A percentile compares a stretch with the other conserved stretches of the same genome.
phyloP scores from a whole-genome alignment of 2,888 invertebrate genomes.

The Drosophila neotestacea region DNA sequence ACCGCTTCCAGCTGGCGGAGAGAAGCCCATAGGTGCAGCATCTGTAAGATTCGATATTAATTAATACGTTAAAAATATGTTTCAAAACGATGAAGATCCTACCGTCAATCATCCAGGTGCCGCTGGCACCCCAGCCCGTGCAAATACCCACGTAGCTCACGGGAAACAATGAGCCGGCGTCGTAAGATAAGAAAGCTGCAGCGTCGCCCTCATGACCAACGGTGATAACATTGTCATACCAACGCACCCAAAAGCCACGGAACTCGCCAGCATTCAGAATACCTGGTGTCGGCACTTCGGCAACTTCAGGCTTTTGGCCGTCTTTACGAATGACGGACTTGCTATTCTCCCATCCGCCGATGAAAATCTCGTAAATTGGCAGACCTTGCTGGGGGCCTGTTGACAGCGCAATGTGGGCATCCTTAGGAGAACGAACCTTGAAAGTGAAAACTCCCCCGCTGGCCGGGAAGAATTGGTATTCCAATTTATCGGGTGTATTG shows the following conservation, averaged over 20 bases:
- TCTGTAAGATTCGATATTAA: conserved; percentile 63
- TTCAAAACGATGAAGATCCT: conserved; percentile 51
- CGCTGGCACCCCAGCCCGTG: conserved; percentile 94
- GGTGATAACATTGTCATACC: conserved; percentile 89
- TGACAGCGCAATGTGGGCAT: conserved; percentile 94
- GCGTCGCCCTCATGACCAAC: conserved; percentile 91
- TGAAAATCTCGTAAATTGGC: conserved; percentile 94
- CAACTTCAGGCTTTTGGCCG: conserved; percentile 90
- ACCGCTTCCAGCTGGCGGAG: conserved; percentile 78
- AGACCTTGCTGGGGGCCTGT: conserved; percentile 89
- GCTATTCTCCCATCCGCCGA: conserved; percentile 95
- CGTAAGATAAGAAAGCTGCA: conserved; percentile 90
- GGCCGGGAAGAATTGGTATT: conserved; percentile 92
- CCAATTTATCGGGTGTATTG: conserved; percentile 91
- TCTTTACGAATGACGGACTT: conserved; percentile 94
- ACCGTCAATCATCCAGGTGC: conserved; percentile 94
- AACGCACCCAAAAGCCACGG: conserved; percentile 94
- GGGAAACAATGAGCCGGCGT: conserved; percentile 90
- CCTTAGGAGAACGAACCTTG: conserved; percentile 91
- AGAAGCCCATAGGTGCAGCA: conserved; percentile 71
- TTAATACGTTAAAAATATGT: not conserved
- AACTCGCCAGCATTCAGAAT: conserved; percentile 91
- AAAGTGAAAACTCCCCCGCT: conserved; percentile 90
- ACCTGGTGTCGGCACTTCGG: conserved; percentile 89
- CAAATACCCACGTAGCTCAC: conserved; percentile 92